phyloP scores from a whole-genome alignment of 2,888 invertebrate genomes.

The Laspeyria flexula region DNA sequence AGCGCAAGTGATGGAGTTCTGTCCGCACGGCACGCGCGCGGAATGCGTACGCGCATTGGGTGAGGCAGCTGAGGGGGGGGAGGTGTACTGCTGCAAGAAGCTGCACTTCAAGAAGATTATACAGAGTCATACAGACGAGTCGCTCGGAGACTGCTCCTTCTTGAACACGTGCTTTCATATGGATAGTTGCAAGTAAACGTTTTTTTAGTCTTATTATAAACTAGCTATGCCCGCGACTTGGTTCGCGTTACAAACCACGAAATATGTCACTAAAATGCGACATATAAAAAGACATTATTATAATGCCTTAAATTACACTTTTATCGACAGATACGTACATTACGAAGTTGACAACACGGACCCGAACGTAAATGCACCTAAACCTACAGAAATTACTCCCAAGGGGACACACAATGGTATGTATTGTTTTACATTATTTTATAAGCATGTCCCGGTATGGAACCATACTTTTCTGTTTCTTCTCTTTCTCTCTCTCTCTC shows the following conservation, averaged over 20 bases:
- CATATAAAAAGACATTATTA: no score
- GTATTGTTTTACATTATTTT: no score
- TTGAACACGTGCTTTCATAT: constrained; percentile 99
- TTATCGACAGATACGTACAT: constrained; percentile 92
- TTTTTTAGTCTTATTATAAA: background rate
- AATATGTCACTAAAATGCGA: no score
- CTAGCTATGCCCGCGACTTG: no score
- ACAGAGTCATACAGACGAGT: constrained; percentile 96
- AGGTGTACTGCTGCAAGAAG: constrained; percentile 89
- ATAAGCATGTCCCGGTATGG: no score
- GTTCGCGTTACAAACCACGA: no score
- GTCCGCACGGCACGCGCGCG: constrained; percentile 96
- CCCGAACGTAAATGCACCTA: constrained; percentile 64
- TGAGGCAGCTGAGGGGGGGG: constrained; percentile 24
- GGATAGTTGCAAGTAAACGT: constrained; percentile 96
- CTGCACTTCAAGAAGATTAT: constrained; percentile 99
- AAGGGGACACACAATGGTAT: constrained; percentile 68
- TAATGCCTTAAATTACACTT: no score
- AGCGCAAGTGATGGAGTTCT: constrained; percentile 97
- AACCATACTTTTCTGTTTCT: no score
- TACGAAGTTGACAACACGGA: constrained; percentile 96
- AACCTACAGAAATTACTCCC: constrained; percentile 53
- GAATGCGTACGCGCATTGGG: constrained; percentile 89
- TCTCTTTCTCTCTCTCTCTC: background rate
- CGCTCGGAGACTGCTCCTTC: constrained; percentile 98